phyloP scores from a whole-genome alignment of 2,113 vertebrate species.

The Lagopus muta region DNA sequence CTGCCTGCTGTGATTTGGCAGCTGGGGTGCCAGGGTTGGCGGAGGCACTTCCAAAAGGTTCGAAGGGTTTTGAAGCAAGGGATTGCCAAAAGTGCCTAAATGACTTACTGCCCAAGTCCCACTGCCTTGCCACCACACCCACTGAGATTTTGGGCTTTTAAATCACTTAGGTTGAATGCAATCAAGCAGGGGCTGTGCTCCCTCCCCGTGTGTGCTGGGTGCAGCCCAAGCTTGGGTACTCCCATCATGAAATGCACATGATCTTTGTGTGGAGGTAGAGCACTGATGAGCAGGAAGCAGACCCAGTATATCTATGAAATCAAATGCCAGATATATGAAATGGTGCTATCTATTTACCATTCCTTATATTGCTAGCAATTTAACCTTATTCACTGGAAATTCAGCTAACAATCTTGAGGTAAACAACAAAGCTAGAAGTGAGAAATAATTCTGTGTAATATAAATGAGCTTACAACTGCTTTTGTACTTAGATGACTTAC shows the following conservation, averaged over 20 bases:
- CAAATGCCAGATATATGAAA: slow-evolving; percentile 71
- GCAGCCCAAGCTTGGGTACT: background rate
- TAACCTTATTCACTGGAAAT: slow-evolving; percentile 84
- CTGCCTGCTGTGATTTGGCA: slow-evolving; percentile 4
- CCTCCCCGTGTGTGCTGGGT: background rate
- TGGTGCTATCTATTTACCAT: slow-evolving; percentile 88
- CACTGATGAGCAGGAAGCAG: slow-evolving; percentile 35
- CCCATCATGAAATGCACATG: background rate
- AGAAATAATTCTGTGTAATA: slow-evolving; percentile 80
- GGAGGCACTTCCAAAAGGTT: slow-evolving; percentile 1
- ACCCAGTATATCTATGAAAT: slow-evolving; percentile 21
- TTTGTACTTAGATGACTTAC: slow-evolving; percentile 77
- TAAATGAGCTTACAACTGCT: slow-evolving; percentile 78
- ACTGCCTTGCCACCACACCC: slow-evolving; percentile 53
- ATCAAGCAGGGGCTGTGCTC: background rate
- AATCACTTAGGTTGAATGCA: slow-evolving; percentile 34
- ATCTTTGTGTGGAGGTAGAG: slow-evolving; percentile 22
- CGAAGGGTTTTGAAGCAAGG: slow-evolving; percentile 21
- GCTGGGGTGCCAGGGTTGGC: background rate
- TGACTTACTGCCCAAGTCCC: slow-evolving; percentile 52
- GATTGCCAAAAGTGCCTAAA: slow-evolving; percentile 51
- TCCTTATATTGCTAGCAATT: slow-evolving; percentile 79
- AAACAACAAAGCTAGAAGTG: slow-evolving; percentile 69
- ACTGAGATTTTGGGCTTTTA: slow-evolving; percentile 25
- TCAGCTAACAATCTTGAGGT: slow-evolving; percentile 72